Conservation (phyloP, 2,888 invertebrate genomes). For the Ceraclea dissimilis region DNA sequence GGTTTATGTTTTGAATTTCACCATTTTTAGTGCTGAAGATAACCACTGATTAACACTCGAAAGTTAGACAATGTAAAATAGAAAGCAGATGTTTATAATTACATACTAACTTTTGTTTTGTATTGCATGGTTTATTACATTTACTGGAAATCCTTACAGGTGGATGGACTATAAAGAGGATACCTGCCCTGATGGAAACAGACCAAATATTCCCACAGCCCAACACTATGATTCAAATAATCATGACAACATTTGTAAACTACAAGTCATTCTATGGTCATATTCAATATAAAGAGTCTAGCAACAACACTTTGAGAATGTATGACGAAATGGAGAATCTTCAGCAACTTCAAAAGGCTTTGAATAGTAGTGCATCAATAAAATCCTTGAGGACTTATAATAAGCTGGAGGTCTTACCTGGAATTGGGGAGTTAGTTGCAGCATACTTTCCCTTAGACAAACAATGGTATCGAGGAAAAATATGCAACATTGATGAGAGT, state of each 20-base stretch:
- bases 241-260: conserved; percentile 37
- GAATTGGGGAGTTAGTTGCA: conserved; percentile 40
- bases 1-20: too few relatives aligned
- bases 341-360: conserved; percentile 32
- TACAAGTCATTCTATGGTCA: conserved; percentile 40
- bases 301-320: not conserved
- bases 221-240: conserved; percentile 33
- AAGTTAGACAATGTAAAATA: too few relatives aligned
- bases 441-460: conserved; percentile 38
- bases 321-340: conserved; percentile 23
- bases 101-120: too few relatives aligned
- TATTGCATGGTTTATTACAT: too few relatives aligned
- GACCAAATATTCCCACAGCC: conserved; percentile 35
- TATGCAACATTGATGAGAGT: conserved; percentile 27
- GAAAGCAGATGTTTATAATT: too few relatives aligned
- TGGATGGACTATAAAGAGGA: conserved; percentile 41
- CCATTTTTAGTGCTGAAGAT: too few relatives aligned
- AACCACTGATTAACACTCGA: too few relatives aligned
- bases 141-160: conserved; percentile 33
- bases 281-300: conserved; percentile 21
- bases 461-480: conserved; percentile 40
- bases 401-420: conserved; percentile 31
- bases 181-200: conserved; percentile 28
- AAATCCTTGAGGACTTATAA: conserved; percentile 30
- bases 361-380: conserved; percentile 38